Evolutionary conservation across 1,140 invertebrate genomes (phyloP), one percentile per base, ranked within the genome.

Genomic region (Aphaenogaster floridana): DNA sequence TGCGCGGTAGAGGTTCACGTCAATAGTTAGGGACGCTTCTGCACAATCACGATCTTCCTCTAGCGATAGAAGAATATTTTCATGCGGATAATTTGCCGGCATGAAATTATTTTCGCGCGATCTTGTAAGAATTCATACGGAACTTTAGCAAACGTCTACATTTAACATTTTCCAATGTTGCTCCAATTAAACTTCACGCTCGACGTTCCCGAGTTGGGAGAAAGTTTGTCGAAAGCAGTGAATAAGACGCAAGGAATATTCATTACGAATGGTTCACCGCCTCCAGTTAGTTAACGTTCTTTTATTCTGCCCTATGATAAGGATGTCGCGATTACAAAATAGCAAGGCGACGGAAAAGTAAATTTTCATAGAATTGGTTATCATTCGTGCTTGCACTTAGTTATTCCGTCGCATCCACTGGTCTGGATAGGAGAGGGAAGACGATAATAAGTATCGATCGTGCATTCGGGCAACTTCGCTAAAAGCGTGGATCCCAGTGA

Each of bases 371-470:
- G 28, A 48, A 72, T 28, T 15, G 50, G 11, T 76, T 69, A 76
- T 76, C 52, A 74, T 13, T 42, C 48, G 78, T 48, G 42, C 50
- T 81, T 71, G 66, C 52, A 48, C 42, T 61, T 36, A 48, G 68
- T 61, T 74, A 74, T 59, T n/a, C 64, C 64, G 48, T 69, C 52
- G 34, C 17, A 13, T 54, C 34, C 42, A 63, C n/a, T 48, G 17
- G 36, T 42, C 39, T 21, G 52, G 42, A 83, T 50, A n/a, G 28
- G 36, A 36, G 64, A 71, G 52, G 45, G 52, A 34, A 28, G 13
- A 84, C 42, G 54, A 76, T 84, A 84, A 84, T 84, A 84, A 84
- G 69, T 84, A 84, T 84, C 57, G 80, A 84, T 76, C 42, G 69
- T 36, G 34, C 54, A 57, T 76, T 84, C 54, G 28, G 54, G 34